Conservation (phyloP, 2,113 vertebrate species). For the Bungarus multicinctus region DNA sequence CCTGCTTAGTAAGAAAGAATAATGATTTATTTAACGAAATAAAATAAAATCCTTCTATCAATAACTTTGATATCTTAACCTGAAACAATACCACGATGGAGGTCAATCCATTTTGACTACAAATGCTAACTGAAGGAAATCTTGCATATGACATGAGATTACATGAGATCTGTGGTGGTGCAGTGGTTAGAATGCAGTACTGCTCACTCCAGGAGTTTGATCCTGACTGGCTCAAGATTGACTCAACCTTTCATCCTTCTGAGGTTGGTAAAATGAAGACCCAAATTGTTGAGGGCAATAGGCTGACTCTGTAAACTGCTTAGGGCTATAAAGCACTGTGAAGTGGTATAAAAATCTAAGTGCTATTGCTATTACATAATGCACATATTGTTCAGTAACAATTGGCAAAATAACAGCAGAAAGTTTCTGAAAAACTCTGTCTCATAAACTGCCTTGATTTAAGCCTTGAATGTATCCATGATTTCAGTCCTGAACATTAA, state of each 20-base stretch:
- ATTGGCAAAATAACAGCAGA: not conserved
- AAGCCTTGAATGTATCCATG: not conserved
- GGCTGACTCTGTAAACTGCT: too few species aligned
- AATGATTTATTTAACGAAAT: not conserved
- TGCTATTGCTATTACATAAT: not conserved
- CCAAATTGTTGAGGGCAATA: too few species aligned
- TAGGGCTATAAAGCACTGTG: too few species aligned
- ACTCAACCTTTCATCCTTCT: too few species aligned
- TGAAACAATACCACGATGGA: not conserved
- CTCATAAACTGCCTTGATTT: not conserved
- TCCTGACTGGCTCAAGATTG: too few species aligned
- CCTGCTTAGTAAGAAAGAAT: not conserved
- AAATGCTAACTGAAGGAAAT: not conserved
- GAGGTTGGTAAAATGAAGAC: too few species aligned
- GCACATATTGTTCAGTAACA: slow-evolving; percentile 4
- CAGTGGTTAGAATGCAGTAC: too few species aligned
- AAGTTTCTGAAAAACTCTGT: not conserved
- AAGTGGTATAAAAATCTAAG: too few species aligned
- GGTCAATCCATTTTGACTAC: not conserved
- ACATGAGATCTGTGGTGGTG: too few species aligned
- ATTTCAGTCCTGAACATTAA: not conserved
- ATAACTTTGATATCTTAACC: not conserved
- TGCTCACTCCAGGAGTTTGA: too few species aligned
- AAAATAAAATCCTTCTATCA: not conserved
- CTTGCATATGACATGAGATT: not conserved